Conservation (phyloP, 2,797 vertebrate species). For the Astyanax mexicanus region DNA sequence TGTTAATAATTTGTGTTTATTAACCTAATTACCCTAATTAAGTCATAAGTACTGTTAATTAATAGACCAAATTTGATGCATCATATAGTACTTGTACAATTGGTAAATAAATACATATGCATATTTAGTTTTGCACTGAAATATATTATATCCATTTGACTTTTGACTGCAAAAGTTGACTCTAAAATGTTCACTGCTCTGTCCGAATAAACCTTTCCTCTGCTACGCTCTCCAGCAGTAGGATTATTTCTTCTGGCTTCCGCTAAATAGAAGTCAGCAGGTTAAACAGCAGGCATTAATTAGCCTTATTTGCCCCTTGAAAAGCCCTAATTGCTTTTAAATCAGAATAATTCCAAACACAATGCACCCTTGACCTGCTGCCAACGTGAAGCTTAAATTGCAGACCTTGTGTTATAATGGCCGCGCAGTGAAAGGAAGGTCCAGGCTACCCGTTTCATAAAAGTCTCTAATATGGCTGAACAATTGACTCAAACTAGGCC, state of each 20-base stretch:
- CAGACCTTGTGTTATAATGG: conserved; percentile 24
- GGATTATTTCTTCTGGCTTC: conserved; percentile 23
- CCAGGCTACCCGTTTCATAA: conserved; percentile 34
- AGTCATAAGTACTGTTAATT: no score
- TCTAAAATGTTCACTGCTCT: not conserved
- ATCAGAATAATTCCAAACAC: conserved; percentile 53
- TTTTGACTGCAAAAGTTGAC: not conserved
- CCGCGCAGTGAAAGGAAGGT: not conserved
- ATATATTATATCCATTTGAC: not conserved
- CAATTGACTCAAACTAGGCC: conserved; percentile 14
- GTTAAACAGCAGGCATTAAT: conserved; percentile 46
- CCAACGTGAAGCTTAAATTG: conserved; percentile 20
- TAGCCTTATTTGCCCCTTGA: not conserved
- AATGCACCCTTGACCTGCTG: conserved; percentile 34
- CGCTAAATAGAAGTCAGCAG: conserved; percentile 38
- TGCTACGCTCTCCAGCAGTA: not conserved
- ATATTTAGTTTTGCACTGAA: not conserved
- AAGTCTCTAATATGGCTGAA: conserved; percentile 27
- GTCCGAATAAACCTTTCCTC: not conserved
- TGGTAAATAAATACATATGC: no score
- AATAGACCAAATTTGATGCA: no score
- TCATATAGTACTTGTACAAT: no score
- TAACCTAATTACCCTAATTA: no score
- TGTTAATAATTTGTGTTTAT: no score
- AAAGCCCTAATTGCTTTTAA: conserved; percentile 43